Evolutionary conservation across 2,113 vertebrate genomes (phyloP).

Genomic region (Todiramphus saurophagus): DNA sequence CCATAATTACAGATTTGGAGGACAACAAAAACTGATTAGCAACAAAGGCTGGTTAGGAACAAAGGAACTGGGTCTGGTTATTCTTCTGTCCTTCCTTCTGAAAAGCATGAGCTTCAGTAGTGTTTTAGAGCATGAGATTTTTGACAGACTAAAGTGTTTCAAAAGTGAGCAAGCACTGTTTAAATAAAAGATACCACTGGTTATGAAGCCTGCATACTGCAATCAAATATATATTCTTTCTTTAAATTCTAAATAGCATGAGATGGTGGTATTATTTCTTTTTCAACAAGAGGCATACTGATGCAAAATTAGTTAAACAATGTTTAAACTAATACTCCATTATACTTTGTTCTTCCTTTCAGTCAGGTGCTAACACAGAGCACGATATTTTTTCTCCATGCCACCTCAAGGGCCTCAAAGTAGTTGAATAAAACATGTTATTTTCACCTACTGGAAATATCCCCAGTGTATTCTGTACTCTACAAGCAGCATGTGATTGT

Average conservation of each 20-base stretch:
- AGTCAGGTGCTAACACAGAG: neutral
- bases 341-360: neutral
- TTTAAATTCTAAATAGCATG: neutral
- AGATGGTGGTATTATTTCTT: neutral
- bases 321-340: neutral
- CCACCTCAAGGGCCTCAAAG: neutral
- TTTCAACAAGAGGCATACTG: neutral
- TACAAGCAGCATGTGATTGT: neutral
- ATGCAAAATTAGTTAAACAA: neutral
- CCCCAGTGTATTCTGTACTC: neutral
- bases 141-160: neutral
- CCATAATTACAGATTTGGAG: slow-evolving; percentile 64
- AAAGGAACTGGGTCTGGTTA: neutral
- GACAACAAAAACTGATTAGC: slow-evolving; percentile 44
- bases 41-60: slow-evolving; percentile 11
- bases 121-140: neutral
- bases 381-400: neutral
- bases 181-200: neutral
- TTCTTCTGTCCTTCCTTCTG: slow-evolving; percentile 13
- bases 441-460: slow-evolving; percentile 39
- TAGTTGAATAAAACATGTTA: slow-evolving; percentile 5
- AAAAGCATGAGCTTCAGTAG: neutral
- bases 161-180: neutral
- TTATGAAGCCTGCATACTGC: neutral
- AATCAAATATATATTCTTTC: neutral